Evolutionary conservation across 2,797 vertebrate species (phyloP), one percentile per base, ranked within the genome.

Genomic region (Gouania willdenowi): DNA sequence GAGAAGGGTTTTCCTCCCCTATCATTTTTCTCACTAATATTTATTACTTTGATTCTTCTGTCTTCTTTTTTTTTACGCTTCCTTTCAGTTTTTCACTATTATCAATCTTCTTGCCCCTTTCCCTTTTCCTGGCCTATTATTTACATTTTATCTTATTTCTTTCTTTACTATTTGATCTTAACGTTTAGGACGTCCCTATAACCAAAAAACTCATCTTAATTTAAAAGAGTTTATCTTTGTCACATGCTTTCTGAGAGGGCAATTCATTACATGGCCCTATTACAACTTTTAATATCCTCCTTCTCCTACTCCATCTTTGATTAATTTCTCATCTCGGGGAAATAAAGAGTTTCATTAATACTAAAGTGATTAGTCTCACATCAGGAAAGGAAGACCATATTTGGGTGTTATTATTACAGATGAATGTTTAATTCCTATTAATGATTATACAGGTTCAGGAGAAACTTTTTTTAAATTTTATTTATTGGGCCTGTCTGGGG

Each of bases 271-370:
- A 81, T 75, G 78, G 63, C 79, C 75, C 68, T 53, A 61, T 63
- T 85, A 84, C 77, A 87, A 87, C 83, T 89, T 88, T 87, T 87
- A 89, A 88, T 89, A 85, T 86, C 79, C 75, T 67, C 73, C 72
- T 72, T 82, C 70, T 79, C 57, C 62, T 63, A 50, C 55, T 79
- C 66, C 53, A 55, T 71, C 74, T 75, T 78, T 88, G 83, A 90
- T 89, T 89, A 87, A 89, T 88, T 87, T 78, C 79, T 86, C 77
- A 71, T 77, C 53, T 22, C 40, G 27, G 58, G n/a, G 65, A 61
- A 81, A 78, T 57, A 75, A 81, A 74, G 79, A 82, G 75, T 89
- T 89, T 88, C 86, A 88, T 88, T 90, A 87, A 86, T 79, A 64
- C 66, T 73, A 84, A 83, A 83, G 73, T 68, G 80, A 86, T 89